A percentile compares a stretch with the other conserved stretches of the same genome.
These are phyloP conservation scores for Psammodynastes pulverulentus DNA, from an alignment of 2,113 vertebrate species.

Conservation along the genomic window DNA sequence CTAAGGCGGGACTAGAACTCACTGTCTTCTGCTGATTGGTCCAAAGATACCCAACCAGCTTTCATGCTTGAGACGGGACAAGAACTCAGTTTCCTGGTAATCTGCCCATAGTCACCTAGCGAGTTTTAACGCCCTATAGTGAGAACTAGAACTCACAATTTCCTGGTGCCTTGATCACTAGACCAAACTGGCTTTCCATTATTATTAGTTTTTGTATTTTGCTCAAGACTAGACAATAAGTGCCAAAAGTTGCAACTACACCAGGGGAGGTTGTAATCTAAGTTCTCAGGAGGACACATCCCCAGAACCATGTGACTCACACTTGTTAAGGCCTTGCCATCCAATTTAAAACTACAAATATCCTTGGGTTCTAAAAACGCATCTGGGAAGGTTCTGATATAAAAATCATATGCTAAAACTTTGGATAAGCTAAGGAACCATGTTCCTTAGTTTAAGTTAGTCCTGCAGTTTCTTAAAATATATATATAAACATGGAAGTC, in stretches of 20 bases:
- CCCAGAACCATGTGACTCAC: too few relatives aligned
- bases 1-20: background rate
- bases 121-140: background rate
- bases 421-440: background rate
- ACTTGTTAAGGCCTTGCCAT: background rate
- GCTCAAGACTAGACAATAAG: background rate
- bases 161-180: background rate
- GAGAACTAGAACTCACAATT: background rate
- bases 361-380: background rate
- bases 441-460: background rate
- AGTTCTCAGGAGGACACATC: background rate
- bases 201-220: background rate
- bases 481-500: background rate
- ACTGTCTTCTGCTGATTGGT: background rate
- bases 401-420: background rate
- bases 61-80: background rate
- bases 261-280: background rate
- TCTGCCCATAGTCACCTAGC: background rate
- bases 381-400: background rate
- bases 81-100: background rate
- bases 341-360: background rate
- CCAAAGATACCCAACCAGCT: background rate
- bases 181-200: background rate
- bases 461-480: background rate
- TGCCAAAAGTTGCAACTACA: background rate